Evolutionary conservation across 2,113 vertebrate species (phyloP).

Genomic region (Otus sunia): DNA sequence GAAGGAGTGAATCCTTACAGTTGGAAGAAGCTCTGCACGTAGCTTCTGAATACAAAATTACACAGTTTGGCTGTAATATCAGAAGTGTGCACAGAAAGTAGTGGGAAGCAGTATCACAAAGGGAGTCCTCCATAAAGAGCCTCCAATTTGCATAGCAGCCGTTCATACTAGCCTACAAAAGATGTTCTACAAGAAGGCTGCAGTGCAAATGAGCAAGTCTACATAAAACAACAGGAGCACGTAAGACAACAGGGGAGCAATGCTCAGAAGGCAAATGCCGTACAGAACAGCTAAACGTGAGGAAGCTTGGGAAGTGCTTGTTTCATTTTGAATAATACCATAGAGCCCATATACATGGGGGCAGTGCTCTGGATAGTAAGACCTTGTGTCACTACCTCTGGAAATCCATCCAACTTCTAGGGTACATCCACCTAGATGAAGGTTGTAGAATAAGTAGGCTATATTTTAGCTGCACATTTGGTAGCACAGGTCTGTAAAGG

Average conservation of each 20-base stretch:
- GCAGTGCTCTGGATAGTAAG: accelerated
- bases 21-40: background rate
- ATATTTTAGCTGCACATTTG: background rate
- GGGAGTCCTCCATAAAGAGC: background rate
- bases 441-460: background rate
- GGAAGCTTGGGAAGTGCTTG: background rate
- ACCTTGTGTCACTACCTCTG: background rate
- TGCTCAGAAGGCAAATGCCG: background rate
- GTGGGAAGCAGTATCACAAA: background rate
- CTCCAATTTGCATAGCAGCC: background rate
- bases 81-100: background rate
- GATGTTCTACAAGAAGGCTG: background rate
- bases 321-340: background rate
- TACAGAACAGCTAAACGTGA: background rate
- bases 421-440: background rate
- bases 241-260: background rate
- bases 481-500: background rate
- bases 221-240: accelerated
- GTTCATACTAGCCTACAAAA: background rate
- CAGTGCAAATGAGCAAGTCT: background rate
- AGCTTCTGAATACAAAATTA: background rate
- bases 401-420: background rate
- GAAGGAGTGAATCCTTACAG: background rate
- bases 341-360: background rate
- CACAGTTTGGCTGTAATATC: accelerated